Evolutionary conservation across 2,113 vertebrate species (phyloP).

Genomic region (Crotophaga sulcirostris): DNA sequence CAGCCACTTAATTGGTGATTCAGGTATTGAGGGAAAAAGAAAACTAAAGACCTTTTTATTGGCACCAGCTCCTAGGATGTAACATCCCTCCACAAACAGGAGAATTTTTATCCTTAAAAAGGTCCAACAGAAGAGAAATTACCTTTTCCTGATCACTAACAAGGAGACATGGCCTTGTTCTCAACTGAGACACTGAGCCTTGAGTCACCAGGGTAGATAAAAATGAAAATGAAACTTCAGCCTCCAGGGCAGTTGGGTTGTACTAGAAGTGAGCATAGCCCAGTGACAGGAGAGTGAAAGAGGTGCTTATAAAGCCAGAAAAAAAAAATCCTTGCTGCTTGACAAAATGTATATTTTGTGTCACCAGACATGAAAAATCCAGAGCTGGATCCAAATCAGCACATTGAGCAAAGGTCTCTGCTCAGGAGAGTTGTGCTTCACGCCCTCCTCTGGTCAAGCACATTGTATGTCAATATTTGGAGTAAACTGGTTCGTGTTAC

Average conservation of each 20-base stretch:
- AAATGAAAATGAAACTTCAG: background rate
- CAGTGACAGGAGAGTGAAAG: background rate
- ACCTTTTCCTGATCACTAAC: background rate
- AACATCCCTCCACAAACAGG: background rate
- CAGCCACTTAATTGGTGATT: accelerated
- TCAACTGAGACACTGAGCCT: background rate
- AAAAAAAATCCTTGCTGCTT: background rate
- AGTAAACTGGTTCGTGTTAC: background rate
- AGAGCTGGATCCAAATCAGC: background rate
- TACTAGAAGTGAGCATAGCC: background rate
- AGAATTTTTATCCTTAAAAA: background rate
- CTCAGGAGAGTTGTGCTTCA: background rate
- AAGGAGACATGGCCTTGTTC: background rate
- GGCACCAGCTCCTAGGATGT: background rate
- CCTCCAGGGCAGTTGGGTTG: background rate
- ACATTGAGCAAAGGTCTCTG: background rate
- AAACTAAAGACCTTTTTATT: background rate
- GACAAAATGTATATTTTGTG: background rate
- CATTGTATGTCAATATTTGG: background rate
- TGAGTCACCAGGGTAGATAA: background rate
- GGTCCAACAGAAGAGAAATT: background rate
- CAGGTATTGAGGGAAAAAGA: background rate
- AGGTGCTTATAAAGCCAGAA: background rate
- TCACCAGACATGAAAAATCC: background rate
- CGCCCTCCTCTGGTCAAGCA: background rate